These are phyloP conservation scores for Himalopsyche kuldschensis DNA, from an alignment of 2,888 invertebrate species.

Conservation along the genomic window DNA sequence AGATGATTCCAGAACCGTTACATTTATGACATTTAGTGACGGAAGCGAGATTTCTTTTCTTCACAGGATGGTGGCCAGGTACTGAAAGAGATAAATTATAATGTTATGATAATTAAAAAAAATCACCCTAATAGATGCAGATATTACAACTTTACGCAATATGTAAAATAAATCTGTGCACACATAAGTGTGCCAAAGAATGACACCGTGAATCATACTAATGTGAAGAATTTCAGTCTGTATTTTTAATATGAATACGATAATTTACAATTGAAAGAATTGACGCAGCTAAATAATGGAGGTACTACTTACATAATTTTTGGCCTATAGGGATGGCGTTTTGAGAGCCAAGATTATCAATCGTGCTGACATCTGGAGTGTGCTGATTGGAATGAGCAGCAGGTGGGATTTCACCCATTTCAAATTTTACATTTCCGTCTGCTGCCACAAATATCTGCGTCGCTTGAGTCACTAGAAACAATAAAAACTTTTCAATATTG, in stretches of 20 bases:
- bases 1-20: conserved; percentile 85
- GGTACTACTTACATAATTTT: conserved; percentile 25
- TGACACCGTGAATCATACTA: too few species aligned
- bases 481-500: not conserved
- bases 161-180: too few species aligned
- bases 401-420: conserved; percentile 52
- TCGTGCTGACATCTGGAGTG: not conserved
- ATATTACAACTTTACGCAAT: too few species aligned
- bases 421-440: conserved; percentile 64
- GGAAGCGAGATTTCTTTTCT: conserved; percentile 78
- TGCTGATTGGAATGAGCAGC: conserved; percentile 35
- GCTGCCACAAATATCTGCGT: conserved; percentile 69
- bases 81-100: conserved; percentile 44
- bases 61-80: conserved; percentile 74
- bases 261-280: not conserved
- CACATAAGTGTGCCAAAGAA: too few species aligned
- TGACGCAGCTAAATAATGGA: too few species aligned
- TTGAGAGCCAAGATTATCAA: conserved; percentile 49
- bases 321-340: conserved; percentile 53
- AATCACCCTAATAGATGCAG: too few species aligned
- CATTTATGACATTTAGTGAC: conserved; percentile 89
- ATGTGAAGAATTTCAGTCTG: too few species aligned
- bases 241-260: too few species aligned
- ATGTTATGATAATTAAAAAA: too few species aligned
- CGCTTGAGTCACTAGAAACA: conserved; percentile 48